Percentiles rank a stretch among this genome's conserved stretches.
Evolutionary conservation across 2,113 vertebrate genomes (phyloP).

Genomic region (Psammodynastes pulverulentus): DNA sequence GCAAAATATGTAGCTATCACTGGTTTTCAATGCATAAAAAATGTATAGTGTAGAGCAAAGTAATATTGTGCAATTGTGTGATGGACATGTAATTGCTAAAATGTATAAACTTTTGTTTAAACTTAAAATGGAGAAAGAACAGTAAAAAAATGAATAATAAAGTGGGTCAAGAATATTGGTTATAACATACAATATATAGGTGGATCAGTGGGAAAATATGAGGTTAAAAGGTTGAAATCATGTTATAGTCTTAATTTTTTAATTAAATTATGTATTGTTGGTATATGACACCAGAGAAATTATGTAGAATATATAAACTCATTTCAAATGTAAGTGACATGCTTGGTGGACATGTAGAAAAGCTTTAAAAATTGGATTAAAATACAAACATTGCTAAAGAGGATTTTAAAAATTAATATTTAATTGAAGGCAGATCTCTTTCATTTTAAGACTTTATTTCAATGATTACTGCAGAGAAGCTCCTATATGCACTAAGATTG

Average conservation of each 20-base stretch:
- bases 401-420: no score
- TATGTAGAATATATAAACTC: no score
- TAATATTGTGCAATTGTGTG: background rate
- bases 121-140: background rate
- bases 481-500: background rate
- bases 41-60: background rate
- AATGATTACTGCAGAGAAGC: background rate
- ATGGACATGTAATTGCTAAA: background rate
- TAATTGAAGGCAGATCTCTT: no score
- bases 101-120: background rate
- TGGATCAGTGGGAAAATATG: no score
- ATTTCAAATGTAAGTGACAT: no score
- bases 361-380: no score
- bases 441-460: no score
- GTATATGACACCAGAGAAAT: background rate
- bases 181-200: no score
- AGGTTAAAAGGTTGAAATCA: no score
- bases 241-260: background rate
- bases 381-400: no score
- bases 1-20: background rate
- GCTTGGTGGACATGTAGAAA: no score
- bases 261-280: background rate
- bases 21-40: background rate
- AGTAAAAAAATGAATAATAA: background rate
- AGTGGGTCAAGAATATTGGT: no score